phyloP scores from a whole-genome alignment of 2,113 vertebrate species.

The Semnornis frantzii region DNA sequence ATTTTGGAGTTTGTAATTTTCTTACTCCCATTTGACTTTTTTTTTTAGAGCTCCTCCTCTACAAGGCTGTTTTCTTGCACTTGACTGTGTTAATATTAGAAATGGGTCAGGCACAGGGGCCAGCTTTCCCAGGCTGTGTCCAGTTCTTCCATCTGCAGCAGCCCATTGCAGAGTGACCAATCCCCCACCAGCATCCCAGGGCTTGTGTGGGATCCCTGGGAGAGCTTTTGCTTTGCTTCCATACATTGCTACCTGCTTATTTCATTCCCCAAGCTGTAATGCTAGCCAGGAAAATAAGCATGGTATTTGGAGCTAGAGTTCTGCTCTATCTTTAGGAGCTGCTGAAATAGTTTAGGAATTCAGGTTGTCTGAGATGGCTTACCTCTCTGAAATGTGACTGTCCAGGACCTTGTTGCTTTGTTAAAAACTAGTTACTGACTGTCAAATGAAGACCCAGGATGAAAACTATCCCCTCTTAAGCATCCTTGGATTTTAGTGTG shows the following conservation, averaged over 20 bases:
- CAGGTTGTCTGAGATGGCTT: background rate
- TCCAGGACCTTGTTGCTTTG: background rate
- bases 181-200: rapidly evolving
- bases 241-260: background rate
- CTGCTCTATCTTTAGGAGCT: background rate
- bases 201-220: background rate
- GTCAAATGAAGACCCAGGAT: background rate
- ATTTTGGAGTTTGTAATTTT: background rate
- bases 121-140: background rate
- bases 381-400: background rate
- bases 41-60: background rate
- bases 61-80: background rate
- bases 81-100: background rate
- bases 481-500: background rate
- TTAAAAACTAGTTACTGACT: background rate
- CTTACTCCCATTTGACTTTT: background rate
- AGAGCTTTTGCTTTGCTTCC: background rate
- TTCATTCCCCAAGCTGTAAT: background rate
- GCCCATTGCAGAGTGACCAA: background rate
- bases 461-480: background rate
- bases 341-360: background rate
- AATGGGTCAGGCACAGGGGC: background rate
- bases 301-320: background rate
- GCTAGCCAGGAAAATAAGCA: background rate
- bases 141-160: background rate